Evolutionary conservation across 92 coral and sea anemone species (phyloP).

Genomic region (Parazoanthus atlanticus): DNA sequence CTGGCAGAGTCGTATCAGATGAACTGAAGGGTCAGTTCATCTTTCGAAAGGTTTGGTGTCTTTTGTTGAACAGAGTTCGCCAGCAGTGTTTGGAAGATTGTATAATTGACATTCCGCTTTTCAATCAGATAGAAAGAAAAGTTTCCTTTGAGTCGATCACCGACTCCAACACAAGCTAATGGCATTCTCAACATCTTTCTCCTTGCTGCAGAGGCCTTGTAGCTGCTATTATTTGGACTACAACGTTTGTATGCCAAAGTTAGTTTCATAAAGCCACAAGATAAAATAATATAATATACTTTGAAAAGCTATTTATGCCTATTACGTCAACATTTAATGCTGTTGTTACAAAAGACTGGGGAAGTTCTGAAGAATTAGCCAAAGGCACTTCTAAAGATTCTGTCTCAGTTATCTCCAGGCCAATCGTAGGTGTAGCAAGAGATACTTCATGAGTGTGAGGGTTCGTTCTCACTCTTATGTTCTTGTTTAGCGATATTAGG

Average conservation of each 20-base stretch:
- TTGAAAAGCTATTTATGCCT: not conserved
- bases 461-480: too few relatives aligned
- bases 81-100: constrained; percentile 33
- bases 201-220: constrained; percentile 55
- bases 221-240: not conserved
- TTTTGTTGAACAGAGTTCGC: constrained; percentile 25
- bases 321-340: too few relatives aligned
- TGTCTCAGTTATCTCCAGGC: too few relatives aligned
- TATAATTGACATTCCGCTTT: constrained; percentile 40
- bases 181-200: constrained; percentile 46
- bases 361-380: too few relatives aligned
- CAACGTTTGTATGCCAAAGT: not conserved
- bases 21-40: too few relatives aligned
- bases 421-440: too few relatives aligned
- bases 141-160: constrained; percentile 31
- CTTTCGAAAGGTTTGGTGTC: constrained; percentile 23
- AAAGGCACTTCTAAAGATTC: too few relatives aligned
- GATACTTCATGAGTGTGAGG: too few relatives aligned
- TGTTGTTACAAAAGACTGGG: not conserved
- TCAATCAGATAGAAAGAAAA: constrained; percentile 34
- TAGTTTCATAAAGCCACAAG: not conserved
- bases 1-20: too few relatives aligned
- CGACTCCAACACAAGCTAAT: constrained; percentile 44
- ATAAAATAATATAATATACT: not conserved
- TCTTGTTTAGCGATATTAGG: too few relatives aligned